Conservation (phyloP, 2,797 vertebrate species). For the Microcaecilia unicolor region DNA sequence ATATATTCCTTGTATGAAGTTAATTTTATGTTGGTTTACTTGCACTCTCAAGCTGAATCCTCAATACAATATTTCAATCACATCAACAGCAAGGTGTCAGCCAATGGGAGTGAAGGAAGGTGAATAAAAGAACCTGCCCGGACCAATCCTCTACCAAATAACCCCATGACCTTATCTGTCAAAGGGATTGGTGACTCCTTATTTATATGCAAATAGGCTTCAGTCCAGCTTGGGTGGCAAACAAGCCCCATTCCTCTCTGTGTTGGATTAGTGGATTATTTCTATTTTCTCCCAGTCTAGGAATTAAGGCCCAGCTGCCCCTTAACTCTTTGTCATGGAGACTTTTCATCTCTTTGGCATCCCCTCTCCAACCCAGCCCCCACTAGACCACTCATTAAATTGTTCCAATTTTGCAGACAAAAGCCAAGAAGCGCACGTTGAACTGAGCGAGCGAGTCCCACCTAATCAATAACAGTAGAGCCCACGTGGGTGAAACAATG, state of each 20-base stretch:
- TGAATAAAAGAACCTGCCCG: conserved; percentile 10
- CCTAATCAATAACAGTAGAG: conserved; percentile 60
- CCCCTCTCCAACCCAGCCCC: conserved; percentile 31
- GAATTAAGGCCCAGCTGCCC: conserved; percentile 77
- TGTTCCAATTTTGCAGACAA: conserved; percentile 64
- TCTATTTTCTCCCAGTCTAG: conserved; percentile 62
- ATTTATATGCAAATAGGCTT: conserved; percentile 82
- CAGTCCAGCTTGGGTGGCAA: conserved; percentile 70
- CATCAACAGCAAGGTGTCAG: conserved; percentile 14
- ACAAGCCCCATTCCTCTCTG: conserved; percentile 56
- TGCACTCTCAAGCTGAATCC: conserved; percentile 16
- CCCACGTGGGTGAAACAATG: conserved; percentile 47
- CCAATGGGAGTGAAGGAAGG: conserved; percentile 30
- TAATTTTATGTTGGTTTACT: not conserved
- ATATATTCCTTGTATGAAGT: no score
- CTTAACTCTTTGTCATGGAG: conserved; percentile 78
- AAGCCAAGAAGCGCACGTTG: conserved; percentile 49
- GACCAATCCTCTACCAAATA: conserved; percentile 44
- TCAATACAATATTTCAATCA: conserved; percentile 5
- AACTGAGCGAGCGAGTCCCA: conserved; percentile 24
- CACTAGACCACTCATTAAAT: conserved; percentile 58
- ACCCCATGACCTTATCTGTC: conserved; percentile 64
- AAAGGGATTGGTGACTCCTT: conserved; percentile 72
- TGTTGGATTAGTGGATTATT: conserved; percentile 88
- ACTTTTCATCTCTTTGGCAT: conserved; percentile 40